Base-by-base conservation (phyloP, 2,797 vertebrate species). In the Chelidonichthys spinosus region DNA sequence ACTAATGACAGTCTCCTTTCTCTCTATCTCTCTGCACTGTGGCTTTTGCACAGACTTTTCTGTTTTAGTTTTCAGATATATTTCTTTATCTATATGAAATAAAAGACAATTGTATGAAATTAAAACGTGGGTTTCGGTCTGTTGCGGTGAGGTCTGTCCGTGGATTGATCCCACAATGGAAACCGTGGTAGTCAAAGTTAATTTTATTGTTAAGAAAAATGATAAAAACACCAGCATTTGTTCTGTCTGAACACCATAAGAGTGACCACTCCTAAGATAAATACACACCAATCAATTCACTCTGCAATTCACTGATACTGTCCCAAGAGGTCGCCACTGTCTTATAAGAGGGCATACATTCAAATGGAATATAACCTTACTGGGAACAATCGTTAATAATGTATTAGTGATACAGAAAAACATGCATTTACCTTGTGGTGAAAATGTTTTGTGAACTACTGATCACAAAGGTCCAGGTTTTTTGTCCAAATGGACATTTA, bases 1-100 rank as follows among this genome's bases (percentile, higher is more conserved):
- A 77, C 67, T 76, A 79, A 68, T 56, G 66, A 72, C 52, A 11
- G 35, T 74, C 63, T 83, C 40, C 53, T 81, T 56, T 80, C 67
- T 74, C 37, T 72, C 62, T 85, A 37, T 72, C 63, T 85, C 39
- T 73, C 59, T 84, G 47, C 87, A 55, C 72, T 79, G 59, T 86
- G 82, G 58, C 58, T 72, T 66, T 87, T 81, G 81, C 90, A 86
- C 85, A 90, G 82, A 86, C 15, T 69, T 80, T 62, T 83, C 72
- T 87, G 64, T 79, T 89, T 85, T 82, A 79, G 79, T 89, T 92
- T 89, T 87, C 78, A 76, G 81, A 89, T 84, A 74, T 85, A 81
- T 91, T 85, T 89, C 84, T 91, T 91, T 87, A 76, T 90, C 81
- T 71, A 47, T 85, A 83, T 85, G 74, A 89, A 93, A 89, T 91